Conservation (phyloP, 2,797 vertebrate species). For the Platalea minor region DNA sequence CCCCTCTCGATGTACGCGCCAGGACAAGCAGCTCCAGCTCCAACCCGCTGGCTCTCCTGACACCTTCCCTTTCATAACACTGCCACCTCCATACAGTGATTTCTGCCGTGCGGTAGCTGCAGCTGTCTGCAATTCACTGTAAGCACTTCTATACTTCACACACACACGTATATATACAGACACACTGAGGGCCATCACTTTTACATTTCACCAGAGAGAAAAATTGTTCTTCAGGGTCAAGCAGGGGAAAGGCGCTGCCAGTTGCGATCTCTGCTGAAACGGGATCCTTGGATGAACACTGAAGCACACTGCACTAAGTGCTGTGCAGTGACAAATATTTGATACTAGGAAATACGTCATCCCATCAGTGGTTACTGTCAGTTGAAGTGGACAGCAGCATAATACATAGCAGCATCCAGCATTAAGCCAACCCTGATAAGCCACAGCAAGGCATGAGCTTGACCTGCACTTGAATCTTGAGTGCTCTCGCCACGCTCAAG, state of each 20-base stretch:
- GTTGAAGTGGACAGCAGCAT: neutral
- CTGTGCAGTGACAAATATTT: neutral
- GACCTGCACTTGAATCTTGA: neutral
- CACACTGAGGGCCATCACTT: neutral
- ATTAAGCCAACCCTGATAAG: neutral
- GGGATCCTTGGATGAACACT: neutral
- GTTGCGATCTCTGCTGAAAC: neutral
- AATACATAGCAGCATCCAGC: neutral
- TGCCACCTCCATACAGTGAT: rapidly evolving
- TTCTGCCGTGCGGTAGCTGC: rapidly evolving
- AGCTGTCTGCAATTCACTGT: neutral
- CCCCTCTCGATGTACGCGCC: rapidly evolving
- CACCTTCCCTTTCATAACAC: neutral
- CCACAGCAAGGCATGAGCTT: neutral
- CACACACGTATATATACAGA: rapidly evolving
- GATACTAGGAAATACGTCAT: neutral
- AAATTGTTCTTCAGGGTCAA: neutral
- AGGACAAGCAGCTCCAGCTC: neutral
- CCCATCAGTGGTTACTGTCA: neutral
- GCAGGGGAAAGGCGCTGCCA: neutral
- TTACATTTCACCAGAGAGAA: neutral
- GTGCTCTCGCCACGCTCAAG: neutral
- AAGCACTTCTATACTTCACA: neutral
- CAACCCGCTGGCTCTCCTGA: neutral
- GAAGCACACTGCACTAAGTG: neutral